Conservation (phyloP, 1,140 invertebrate genomes). For the Chironomus striatipennis region DNA sequence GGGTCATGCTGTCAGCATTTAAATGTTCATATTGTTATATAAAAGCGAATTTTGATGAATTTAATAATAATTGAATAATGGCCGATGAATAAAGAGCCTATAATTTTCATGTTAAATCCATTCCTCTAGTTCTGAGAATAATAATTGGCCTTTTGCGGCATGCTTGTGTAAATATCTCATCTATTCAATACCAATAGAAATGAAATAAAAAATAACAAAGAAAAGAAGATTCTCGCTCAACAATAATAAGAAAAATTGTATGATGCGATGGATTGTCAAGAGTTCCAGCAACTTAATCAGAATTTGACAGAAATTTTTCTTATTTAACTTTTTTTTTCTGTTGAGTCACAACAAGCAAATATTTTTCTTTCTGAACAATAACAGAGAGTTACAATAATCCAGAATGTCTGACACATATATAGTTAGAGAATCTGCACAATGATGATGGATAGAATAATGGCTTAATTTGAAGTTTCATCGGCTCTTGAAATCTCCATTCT, state of each 20-base stretch:
- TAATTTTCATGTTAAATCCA: neutral
- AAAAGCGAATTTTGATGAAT: neutral
- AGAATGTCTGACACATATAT: no score
- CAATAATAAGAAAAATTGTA: neutral
- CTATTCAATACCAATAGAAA: neutral
- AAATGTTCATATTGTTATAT: no score
- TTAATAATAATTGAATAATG: neutral
- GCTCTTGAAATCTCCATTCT: no score
- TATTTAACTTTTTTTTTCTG: no score
- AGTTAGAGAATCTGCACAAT: no score
- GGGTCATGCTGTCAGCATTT: neutral
- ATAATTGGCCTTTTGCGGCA: neutral
- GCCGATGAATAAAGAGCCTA: neutral
- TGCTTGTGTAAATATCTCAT: conserved; percentile 13
- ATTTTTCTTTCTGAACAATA: no score
- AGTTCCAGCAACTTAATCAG: no score
- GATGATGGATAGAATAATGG: no score
- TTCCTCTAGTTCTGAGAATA: neutral
- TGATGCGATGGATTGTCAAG: neutral
- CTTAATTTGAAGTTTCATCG: no score
- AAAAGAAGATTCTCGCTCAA: neutral
- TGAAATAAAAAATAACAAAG: neutral
- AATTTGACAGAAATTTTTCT: no score
- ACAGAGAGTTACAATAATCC: no score
- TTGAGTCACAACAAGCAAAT: no score